Conservation (phyloP, 2,113 vertebrate species). For the Ciconia boyciana region DNA sequence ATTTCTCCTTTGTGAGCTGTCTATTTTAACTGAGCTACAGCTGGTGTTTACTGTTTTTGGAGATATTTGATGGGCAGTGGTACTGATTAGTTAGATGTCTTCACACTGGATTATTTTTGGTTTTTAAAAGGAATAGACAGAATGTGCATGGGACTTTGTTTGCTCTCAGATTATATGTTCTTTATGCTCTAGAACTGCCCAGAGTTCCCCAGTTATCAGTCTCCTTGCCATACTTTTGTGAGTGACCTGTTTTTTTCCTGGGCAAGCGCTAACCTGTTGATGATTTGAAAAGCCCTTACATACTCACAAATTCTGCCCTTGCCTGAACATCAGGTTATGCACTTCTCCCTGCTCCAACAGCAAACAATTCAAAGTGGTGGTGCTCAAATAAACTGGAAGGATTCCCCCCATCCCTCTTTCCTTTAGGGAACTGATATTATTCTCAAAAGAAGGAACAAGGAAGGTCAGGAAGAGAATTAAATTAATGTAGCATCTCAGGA, state of each 20-base stretch:
- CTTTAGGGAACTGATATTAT: neutral
- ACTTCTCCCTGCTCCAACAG: neutral
- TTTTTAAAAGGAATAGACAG: constrained; percentile 5
- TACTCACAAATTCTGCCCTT: neutral
- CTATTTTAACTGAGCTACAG: constrained; percentile 45
- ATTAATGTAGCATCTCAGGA: neutral
- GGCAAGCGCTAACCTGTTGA: neutral
- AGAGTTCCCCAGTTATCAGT: neutral
- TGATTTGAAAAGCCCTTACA: neutral
- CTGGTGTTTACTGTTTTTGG: constrained; percentile 56
- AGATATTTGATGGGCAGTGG: constrained; percentile 50
- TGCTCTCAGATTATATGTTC: neutral
- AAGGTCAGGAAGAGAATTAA: neutral
- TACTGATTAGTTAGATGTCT: constrained; percentile 39
- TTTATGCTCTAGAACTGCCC: neutral
- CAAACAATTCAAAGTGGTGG: neutral
- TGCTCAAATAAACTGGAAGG: neutral
- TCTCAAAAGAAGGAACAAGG: neutral
- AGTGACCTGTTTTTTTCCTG: neutral
- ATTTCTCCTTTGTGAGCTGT: constrained; percentile 36
- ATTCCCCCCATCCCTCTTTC: neutral
- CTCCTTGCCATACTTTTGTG: neutral
- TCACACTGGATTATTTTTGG: constrained; percentile 28
- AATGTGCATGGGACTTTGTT: neutral
- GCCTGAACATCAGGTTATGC: neutral